Percentiles rank a stretch among this genome's conserved stretches.
These are phyloP conservation scores for Nasalis larvatus DNA, from an alignment of 2,113 vertebrate genomes.

Conservation along the genomic window DNA sequence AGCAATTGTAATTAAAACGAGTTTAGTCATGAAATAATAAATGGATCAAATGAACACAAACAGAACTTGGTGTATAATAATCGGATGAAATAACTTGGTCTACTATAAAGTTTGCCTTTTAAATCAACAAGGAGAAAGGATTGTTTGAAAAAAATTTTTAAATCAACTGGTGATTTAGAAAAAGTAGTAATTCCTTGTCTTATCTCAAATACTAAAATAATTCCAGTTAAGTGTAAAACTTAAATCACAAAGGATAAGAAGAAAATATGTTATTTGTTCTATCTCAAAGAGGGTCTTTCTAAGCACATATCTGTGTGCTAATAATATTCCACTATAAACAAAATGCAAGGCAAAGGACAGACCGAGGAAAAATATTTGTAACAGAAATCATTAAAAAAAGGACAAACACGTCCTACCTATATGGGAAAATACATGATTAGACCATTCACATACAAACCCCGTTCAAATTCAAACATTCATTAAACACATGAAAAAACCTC, in stretches of 20 bases:
- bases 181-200: background rate
- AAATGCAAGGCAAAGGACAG: background rate
- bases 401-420: background rate
- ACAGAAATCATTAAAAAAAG: background rate
- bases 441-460: background rate
- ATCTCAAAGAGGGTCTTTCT: background rate
- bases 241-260: background rate
- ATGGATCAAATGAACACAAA: background rate
- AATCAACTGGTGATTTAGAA: background rate
- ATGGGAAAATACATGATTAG: background rate
- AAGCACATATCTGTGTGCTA: background rate
- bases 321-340: background rate
- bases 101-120: background rate
- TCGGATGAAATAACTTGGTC: background rate
- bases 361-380: background rate
- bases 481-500: background rate
- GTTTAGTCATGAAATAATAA: background rate
- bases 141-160: background rate
- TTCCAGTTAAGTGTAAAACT: background rate
- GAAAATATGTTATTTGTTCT: background rate
- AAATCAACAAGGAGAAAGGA: background rate
- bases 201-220: background rate
- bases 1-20: background rate
- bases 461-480: background rate
- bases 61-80: background rate